These are phyloP conservation scores for Saimiri boliviensis DNA, from an alignment of 2,113 vertebrate species.

Conservation along the genomic window DNA sequence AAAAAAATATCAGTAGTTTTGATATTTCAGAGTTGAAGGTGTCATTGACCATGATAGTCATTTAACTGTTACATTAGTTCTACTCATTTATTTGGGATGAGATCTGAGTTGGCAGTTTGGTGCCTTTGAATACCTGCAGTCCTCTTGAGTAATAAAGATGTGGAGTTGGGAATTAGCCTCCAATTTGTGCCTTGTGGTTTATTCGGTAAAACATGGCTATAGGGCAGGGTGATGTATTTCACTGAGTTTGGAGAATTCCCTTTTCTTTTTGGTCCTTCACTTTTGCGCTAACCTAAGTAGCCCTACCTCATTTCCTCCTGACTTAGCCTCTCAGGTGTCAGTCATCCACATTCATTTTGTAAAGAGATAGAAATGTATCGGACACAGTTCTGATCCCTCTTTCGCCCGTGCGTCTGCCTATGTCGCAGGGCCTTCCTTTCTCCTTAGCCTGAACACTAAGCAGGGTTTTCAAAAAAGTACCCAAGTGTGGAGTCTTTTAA, in stretches of 20 bases:
- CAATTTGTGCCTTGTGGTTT: not conserved
- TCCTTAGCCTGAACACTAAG: not conserved
- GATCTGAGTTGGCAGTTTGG: not conserved
- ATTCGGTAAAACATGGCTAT: not conserved
- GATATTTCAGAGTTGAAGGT: not conserved
- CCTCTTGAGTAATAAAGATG: not conserved
- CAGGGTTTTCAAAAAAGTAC: not conserved
- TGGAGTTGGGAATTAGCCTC: not conserved
- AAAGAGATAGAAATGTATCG: not conserved
- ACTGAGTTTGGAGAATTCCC: not conserved
- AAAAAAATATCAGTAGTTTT: not conserved
- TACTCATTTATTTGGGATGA: not conserved
- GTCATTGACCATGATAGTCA: not conserved
- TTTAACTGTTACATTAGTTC: not conserved
- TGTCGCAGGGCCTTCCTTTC: not conserved
- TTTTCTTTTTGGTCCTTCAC: not conserved
- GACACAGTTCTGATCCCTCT: not conserved
- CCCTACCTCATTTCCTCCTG: not conserved
- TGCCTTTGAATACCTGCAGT: not conserved
- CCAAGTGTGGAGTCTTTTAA: not conserved
- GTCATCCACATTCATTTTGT: not conserved
- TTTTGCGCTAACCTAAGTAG: not conserved
- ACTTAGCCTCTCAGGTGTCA: not conserved
- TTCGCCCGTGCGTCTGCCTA: rapidly evolving
- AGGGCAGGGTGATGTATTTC: not conserved